A percentile compares a stretch with the other conserved stretches of the same genome.
phyloP scores from a whole-genome alignment of 2,888 invertebrate genomes.

The Electrophaes corylata region DNA sequence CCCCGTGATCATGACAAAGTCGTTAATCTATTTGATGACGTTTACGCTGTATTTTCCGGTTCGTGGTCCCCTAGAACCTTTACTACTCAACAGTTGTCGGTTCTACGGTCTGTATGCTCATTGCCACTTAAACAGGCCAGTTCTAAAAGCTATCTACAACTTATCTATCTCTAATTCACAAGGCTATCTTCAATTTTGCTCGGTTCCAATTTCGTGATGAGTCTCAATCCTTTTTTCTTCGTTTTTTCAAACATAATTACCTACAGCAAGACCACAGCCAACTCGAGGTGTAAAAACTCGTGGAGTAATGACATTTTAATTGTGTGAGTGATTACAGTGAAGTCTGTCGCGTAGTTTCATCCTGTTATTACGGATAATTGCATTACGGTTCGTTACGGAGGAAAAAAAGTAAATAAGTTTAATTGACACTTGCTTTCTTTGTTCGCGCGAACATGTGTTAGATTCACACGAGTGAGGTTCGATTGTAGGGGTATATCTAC shows the following conservation, averaged over 20 bases:
- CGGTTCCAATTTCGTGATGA: constrained; percentile 13
- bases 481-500: constrained; percentile 11
- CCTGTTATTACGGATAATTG: constrained; percentile 83
- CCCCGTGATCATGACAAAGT: no score
- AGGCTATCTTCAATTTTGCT: constrained; percentile 16
- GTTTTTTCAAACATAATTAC: constrained; percentile 58
- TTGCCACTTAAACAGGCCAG: no score
- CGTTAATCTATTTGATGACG: no score
- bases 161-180: constrained; percentile 5
- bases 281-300: constrained; percentile 77
- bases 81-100: no score
- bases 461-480: constrained; percentile 61
- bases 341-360: constrained; percentile 76
- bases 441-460: constrained; percentile 72
- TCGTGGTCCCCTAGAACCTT: no score
- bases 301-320: constrained; percentile 82
- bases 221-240: constrained; percentile 34
- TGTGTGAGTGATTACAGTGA: constrained; percentile 71
- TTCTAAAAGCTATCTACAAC: background rate
- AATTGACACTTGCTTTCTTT: constrained; percentile 80
- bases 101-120: no score
- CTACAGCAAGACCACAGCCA: constrained; percentile 37
- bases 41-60: no score
- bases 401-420: constrained; percentile 76
- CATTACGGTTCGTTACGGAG: constrained; percentile 82